Conservation (phyloP, 2,888 invertebrate genomes). For the Erynnis tages region DNA sequence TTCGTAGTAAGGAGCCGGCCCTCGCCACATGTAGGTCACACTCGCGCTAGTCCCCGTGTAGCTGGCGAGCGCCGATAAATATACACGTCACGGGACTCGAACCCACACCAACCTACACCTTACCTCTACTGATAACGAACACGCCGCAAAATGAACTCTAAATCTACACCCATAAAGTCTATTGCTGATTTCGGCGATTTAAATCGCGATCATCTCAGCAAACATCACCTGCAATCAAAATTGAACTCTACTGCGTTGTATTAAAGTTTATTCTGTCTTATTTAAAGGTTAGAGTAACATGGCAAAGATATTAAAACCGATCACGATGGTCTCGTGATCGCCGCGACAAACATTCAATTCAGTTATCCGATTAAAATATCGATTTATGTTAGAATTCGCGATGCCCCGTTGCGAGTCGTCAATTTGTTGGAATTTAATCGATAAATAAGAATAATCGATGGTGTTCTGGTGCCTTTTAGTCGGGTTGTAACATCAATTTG, state of each 20-base stretch:
- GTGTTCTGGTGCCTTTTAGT: slow-evolving; percentile 1
- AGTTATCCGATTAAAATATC: slow-evolving; percentile 44
- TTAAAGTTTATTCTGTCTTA: slow-evolving; percentile 2
- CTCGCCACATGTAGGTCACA: slow-evolving; percentile 66
- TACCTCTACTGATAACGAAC: slow-evolving; percentile 4
- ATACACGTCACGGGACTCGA: slow-evolving; percentile 65
- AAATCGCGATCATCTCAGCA: not conserved
- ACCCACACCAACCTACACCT: slow-evolving; percentile 21
- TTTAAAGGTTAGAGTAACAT: not conserved
- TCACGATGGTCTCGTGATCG: slow-evolving; percentile 53
- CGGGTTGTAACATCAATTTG: slow-evolving; percentile 5
- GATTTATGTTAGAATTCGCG: slow-evolving; percentile 36
- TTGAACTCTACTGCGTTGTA: not conserved
- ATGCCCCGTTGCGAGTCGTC: slow-evolving; percentile 32
- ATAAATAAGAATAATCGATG: slow-evolving; percentile 22
- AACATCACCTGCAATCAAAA: slow-evolving; percentile 4
- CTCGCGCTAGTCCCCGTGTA: slow-evolving; percentile 68
- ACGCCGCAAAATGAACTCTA: slow-evolving; percentile 21
- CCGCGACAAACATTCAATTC: slow-evolving; percentile 56
- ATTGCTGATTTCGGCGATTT: not conserved
- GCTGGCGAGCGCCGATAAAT: slow-evolving; percentile 70
- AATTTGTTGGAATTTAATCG: slow-evolving; percentile 30
- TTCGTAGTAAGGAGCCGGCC: slow-evolving; percentile 36
- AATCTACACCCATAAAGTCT: slow-evolving; percentile 6
- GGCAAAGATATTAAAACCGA: slow-evolving; percentile 31